Evolutionary conservation across 2,113 vertebrate species (phyloP), one percentile per base, ranked within the genome.

Genomic region (Prinia subflava): DNA sequence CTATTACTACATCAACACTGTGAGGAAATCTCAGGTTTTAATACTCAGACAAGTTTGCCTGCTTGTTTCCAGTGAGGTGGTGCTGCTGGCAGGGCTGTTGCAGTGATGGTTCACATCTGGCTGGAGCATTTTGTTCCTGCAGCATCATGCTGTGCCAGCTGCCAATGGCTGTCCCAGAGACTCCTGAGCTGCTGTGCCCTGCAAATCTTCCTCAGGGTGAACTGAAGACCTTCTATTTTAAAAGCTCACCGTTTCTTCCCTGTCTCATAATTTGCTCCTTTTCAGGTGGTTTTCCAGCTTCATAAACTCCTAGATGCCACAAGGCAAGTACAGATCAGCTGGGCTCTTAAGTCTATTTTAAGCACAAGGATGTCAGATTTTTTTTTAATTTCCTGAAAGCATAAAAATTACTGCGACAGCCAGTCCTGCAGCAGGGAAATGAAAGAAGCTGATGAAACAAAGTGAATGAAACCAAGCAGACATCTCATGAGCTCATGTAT

Each of bases 371-470:
- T 5, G 1, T 82, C 41, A 80, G 49, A 4, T 10, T 23, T 82
- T 28, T 89, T 31, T 44, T 69, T 74, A n/a, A 83, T 94, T 95
- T 93, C 42, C 90, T 63, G 50, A 88, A 94, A 90, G 71, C 41
- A n/a, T 8, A 90, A 74, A 90, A 94, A 85, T 85, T 85, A 83
- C 75, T 68, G 62, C 0, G 1, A 56, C 70, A 87, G 57, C 31
- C 15, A 0, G 22, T 78, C 60, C 87, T 94, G 89, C 87, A 81
- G 93, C 12, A 31, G 56, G 57, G 87, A 64, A 62, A 60, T 60
- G 49, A 71, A 75, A 69, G 65, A 46, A 62, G 35, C 64, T 74
- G 73, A 74, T 33, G 47, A 15, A 19, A 70, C 21, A 37, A 27
- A 84, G 69, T 28, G 44, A 79, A 56, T 68, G 41, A 75, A 93